Percentiles rank a stretch among this genome's conserved stretches.
Evolutionary conservation across 2,888 invertebrate species (phyloP).

Genomic region (Cremastobaeus sp.): DNA sequence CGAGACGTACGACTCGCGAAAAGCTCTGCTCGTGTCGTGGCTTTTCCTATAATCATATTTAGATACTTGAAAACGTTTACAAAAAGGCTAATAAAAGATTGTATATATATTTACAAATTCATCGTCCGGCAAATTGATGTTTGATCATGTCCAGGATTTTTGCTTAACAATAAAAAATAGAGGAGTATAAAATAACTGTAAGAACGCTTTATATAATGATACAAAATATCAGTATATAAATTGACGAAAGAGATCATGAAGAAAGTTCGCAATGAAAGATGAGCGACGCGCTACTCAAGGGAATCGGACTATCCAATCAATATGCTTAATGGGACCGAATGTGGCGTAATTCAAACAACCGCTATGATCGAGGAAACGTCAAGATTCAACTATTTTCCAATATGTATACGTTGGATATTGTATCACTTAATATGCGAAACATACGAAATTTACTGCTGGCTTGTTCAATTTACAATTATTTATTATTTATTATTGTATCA

Average conservation of each 20-base stretch:
- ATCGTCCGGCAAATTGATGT: slow-evolving; percentile 3
- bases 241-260: slow-evolving; percentile 44
- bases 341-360: slow-evolving; percentile 11
- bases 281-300: slow-evolving; percentile 23
- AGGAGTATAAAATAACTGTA: neutral
- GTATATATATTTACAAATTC: slow-evolving; percentile 20
- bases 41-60: slow-evolving; percentile 40
- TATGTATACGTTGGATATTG: slow-evolving; percentile 5
- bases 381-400: slow-evolving; percentile 14
- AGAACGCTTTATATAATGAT: slow-evolving; percentile 8
- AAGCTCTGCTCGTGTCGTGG: slow-evolving; percentile 26
- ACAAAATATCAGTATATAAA: slow-evolving; percentile 22
- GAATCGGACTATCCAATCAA: slow-evolving; percentile 18
- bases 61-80: slow-evolving; percentile 3
- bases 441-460: slow-evolving; percentile 15
- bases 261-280: slow-evolving; percentile 35
- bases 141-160: too few species aligned
- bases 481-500: slow-evolving; percentile 1
- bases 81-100: slow-evolving; percentile 7
- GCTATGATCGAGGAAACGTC: slow-evolving; percentile 15
- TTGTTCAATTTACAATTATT: slow-evolving; percentile 17
- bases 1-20: slow-evolving; percentile 18
- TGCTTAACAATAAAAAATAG: too few species aligned
- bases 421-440: slow-evolving; percentile 20
- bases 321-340: slow-evolving; percentile 4